Evolutionary conservation across 1,140 invertebrate species (phyloP), one percentile per base, ranked within the genome.

Genomic region (Venturia canescens): DNA sequence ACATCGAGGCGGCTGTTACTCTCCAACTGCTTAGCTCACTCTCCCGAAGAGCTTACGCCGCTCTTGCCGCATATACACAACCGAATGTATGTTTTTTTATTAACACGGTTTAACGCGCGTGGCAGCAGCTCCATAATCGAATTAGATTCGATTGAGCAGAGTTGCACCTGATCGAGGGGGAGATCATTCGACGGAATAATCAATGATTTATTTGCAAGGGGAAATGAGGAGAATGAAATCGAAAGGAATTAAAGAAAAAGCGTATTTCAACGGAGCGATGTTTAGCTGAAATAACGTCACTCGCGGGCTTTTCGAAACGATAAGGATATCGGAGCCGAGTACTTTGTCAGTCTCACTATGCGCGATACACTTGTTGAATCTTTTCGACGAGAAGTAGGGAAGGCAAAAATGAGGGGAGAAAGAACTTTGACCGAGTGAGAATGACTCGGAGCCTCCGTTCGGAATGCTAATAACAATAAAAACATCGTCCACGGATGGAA

Each of bases 361-460:
- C n/a, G 5, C 38, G 38, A 44, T 16, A 53, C 11, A 57, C 29
- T 11, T 38, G 18, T 34, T 44, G 74, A 29, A 29, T 34, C 53
- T 75, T 44, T 6, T 69, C 29, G 23, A 72, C n/a, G 70, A 72
- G 18, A 13, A 66, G 13, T 23, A 27, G 23, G 60, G 23, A 26
- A 66, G 60, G 27, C 11, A 66, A 13, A 13, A 44, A 44, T 9
- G 5, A 13, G 7, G 38, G 27, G 60, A 29, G 60, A 66, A 23
- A 38, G 48, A 80, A 15, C 21, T 80, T 69, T 85, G 83, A 83
- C 81, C 83, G 81, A 84, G 81, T 84, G 77, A 85, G 84, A 86
- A 34, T 34, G 34, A 34, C 34, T 34, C 34, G 13, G 7, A 11
- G 38, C 38, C 7, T 13, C 38, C 1, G 6, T 53, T 13, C 48